Evolutionary conservation across 2,888 invertebrate species (phyloP).

Genomic region (Ophion ventricosus): DNA sequence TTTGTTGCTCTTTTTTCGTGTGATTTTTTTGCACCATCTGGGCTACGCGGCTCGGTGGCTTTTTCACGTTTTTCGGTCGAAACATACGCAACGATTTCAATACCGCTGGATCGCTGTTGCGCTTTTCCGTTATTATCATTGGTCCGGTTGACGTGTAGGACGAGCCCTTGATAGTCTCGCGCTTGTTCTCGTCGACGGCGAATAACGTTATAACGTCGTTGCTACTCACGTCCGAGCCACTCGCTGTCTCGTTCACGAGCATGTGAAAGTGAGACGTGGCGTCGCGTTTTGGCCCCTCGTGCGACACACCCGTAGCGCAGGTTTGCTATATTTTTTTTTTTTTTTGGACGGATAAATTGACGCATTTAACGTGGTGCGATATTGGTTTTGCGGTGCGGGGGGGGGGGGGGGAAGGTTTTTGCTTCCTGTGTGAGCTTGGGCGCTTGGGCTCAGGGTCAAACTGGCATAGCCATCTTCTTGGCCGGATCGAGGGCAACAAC

Average conservation of each 20-base stretch:
- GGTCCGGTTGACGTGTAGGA: conserved; percentile 79
- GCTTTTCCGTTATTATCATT: conserved; percentile 80
- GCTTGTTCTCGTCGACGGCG: conserved; percentile 81
- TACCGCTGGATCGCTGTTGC: conserved; percentile 84
- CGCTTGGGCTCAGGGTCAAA: too few relatives aligned
- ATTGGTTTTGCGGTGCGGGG: too few relatives aligned
- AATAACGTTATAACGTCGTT: conserved; percentile 81
- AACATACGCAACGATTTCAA: conserved; percentile 85
- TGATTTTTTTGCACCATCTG: conserved; percentile 77
- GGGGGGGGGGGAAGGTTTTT: too few relatives aligned
- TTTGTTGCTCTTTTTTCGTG: conserved; percentile 67
- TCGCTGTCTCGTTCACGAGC: conserved; percentile 79
- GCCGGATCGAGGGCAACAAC: too few relatives aligned
- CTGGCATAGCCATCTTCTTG: too few relatives aligned
- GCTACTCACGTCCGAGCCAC: conserved; percentile 79
- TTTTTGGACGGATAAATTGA: too few relatives aligned
- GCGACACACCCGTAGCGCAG: conserved; percentile 69
- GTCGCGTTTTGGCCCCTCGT: conserved; percentile 84
- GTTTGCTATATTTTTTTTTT: too few relatives aligned
- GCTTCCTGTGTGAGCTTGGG: too few relatives aligned
- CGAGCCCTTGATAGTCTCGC: conserved; percentile 81
- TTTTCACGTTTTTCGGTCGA: conserved; percentile 81
- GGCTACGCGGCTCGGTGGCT: conserved; percentile 72
- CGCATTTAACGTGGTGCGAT: too few relatives aligned
- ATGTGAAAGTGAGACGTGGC: conserved; percentile 82